Evolutionary conservation across 2,797 vertebrate species (phyloP).

Genomic region (Poeciliopsis paucimaculata): DNA sequence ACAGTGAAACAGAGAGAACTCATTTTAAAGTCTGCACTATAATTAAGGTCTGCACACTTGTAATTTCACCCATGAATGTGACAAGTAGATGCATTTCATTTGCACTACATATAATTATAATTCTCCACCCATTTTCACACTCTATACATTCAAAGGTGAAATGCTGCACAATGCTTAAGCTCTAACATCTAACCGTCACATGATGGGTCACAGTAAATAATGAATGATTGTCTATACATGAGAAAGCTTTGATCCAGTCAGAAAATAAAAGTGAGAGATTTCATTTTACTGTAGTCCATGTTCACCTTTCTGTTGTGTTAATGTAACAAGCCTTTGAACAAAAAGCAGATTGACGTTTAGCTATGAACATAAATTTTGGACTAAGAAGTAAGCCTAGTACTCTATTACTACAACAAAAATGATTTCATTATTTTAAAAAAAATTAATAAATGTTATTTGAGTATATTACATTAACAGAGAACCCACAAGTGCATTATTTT

Average conservation of each 20-base stretch:
- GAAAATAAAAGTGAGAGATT: slow-evolving; percentile 60
- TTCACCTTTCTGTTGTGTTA: slow-evolving; percentile 57
- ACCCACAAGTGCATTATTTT: not conserved
- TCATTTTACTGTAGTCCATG: slow-evolving; percentile 47
- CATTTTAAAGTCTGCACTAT: slow-evolving; percentile 46
- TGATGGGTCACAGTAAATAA: slow-evolving; percentile 68
- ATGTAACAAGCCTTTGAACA: slow-evolving; percentile 53
- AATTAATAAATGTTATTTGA: not conserved
- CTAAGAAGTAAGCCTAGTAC: slow-evolving; percentile 9
- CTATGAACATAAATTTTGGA: slow-evolving; percentile 37
- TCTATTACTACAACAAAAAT: not conserved
- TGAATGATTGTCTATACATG: slow-evolving; percentile 71
- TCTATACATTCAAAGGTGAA: slow-evolving; percentile 46
- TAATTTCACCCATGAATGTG: slow-evolving; percentile 39
- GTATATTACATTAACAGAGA: not conserved
- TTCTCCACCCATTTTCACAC: slow-evolving; percentile 29
- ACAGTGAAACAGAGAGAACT: slow-evolving; percentile 39
- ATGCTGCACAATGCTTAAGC: slow-evolving; percentile 10
- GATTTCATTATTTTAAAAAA: not conserved
- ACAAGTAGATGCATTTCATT: slow-evolving; percentile 38
- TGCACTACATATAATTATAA: slow-evolving; percentile 39
- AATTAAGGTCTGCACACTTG: slow-evolving; percentile 47
- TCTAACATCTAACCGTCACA: slow-evolving; percentile 8
- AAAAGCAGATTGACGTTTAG: slow-evolving; percentile 49
- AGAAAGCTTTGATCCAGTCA: slow-evolving; percentile 78